These are phyloP conservation scores for Caloenas nicobarica DNA, from an alignment of 2,113 vertebrate species.

Conservation along the genomic window DNA sequence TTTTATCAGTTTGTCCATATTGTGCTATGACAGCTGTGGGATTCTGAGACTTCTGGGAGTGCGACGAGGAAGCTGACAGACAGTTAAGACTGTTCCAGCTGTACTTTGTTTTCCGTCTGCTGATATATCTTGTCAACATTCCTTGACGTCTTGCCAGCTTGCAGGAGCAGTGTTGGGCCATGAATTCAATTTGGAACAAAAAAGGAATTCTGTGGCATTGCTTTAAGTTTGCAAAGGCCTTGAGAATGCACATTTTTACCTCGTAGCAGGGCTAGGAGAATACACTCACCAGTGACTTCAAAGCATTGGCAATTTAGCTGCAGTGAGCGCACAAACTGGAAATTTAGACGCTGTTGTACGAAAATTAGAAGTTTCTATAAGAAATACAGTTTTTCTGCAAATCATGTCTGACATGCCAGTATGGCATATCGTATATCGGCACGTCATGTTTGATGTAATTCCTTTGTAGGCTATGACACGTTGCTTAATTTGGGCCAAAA, in stretches of 20 bases:
- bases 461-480: not conserved
- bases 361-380: not conserved
- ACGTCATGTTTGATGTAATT: not conserved
- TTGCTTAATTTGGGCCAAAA: conserved; percentile 14
- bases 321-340: not conserved
- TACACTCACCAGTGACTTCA: not conserved
- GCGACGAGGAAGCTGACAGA: not conserved
- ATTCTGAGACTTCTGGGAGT: not conserved
- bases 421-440: not conserved
- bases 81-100: not conserved
- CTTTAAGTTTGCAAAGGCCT: not conserved
- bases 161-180: not conserved
- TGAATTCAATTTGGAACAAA: not conserved
- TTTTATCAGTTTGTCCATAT: not conserved
- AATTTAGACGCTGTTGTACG: not conserved
- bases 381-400: not conserved
- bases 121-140: not conserved
- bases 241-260: not conserved
- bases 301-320: not conserved
- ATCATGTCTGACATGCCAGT: not conserved
- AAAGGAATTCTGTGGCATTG: not conserved
- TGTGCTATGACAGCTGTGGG: not conserved
- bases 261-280: not conserved
- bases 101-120: not conserved
- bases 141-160: not conserved